Evolutionary conservation across 2,888 invertebrate species (phyloP).

Genomic region (Ichneumon xanthorius): DNA sequence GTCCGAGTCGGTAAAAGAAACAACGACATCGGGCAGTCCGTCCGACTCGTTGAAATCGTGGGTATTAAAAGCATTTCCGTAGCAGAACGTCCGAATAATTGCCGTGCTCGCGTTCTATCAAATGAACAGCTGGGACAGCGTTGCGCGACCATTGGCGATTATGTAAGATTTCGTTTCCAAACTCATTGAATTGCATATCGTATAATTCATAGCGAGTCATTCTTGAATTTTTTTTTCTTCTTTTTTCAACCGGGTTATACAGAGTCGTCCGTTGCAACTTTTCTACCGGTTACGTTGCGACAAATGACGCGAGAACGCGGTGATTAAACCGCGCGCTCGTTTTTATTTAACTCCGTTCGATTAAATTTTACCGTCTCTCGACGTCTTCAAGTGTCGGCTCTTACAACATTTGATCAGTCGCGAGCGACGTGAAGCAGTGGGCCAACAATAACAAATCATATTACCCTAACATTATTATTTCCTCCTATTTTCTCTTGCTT

Average conservation of each 20-base stretch:
- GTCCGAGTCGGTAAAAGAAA: not conserved
- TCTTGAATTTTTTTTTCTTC: conserved; percentile 4
- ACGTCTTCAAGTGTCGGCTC: too few relatives aligned
- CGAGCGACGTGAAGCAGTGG: too few relatives aligned
- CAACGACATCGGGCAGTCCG: not conserved
- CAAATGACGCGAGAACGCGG: not conserved
- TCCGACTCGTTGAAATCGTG: too few relatives aligned
- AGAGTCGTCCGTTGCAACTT: not conserved
- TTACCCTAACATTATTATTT: too few relatives aligned
- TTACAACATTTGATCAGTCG: too few relatives aligned
- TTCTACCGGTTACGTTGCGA: not conserved
- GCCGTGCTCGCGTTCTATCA: conserved; percentile 1
- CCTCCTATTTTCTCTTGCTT: too few relatives aligned
- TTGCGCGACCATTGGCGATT: conserved; percentile 1
- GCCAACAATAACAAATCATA: too few relatives aligned
- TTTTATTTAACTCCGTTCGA: not conserved
- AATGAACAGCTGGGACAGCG: not conserved
- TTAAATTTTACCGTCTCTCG: not conserved
- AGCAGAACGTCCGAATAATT: not conserved
- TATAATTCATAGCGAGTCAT: not conserved
- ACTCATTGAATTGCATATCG: conserved; percentile 26
- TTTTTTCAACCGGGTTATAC: not conserved
- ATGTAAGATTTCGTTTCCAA: conserved; percentile 13
- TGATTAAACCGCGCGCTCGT: not conserved
- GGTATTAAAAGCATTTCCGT: too few relatives aligned